Evolutionary conservation across 2,888 invertebrate genomes (phyloP), one percentile per base, ranked within the genome.

Genomic region (Rhagonycha lutea): DNA sequence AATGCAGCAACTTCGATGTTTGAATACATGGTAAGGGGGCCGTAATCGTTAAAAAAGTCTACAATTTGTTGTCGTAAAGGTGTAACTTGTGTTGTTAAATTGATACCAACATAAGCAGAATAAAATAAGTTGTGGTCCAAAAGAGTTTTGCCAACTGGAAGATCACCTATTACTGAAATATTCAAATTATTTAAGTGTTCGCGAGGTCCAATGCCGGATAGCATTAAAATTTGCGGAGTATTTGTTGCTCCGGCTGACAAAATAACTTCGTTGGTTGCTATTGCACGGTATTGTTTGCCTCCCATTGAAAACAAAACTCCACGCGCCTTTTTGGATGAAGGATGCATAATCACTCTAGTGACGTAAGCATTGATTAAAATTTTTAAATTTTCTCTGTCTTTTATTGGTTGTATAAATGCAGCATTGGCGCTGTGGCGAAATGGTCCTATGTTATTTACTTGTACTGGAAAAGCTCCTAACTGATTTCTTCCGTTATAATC

Each of bases 171-270:
- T 5, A 83, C 73, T 12, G 77, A 63, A 23, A 85, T 85, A 5
- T 77, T 73, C 7, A 81, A 63, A 26, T 79, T 70, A 18, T 74
- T 47, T 23, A 85, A 70, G 28, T 83, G 80, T 4, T 78, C 70
- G 60, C 74, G 69, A 0, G 84, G 84, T 3, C 85, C 85, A n/a
- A 85, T 78, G 12, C 84, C 85, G 14, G 83, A 83, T 10, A 84
- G 68, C 83, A 84, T 82, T 11, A 85, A 70, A 2, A 85, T 65
- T 72, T 83, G 83, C 0, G 84, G 84, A 7, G 83, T 76, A 81
- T 94, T 95, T 74, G 96, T 92, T 0, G 95, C 92, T 0, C 96
- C 96, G 1, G 93, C 94, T 11, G 93, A 92, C 3, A 95, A 79
- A 73, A 96, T 92, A 0, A 96, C 91, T 86, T 94, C 94, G 81